Conservation (phyloP, 2,113 vertebrate species). For the Cairina moschata region DNA sequence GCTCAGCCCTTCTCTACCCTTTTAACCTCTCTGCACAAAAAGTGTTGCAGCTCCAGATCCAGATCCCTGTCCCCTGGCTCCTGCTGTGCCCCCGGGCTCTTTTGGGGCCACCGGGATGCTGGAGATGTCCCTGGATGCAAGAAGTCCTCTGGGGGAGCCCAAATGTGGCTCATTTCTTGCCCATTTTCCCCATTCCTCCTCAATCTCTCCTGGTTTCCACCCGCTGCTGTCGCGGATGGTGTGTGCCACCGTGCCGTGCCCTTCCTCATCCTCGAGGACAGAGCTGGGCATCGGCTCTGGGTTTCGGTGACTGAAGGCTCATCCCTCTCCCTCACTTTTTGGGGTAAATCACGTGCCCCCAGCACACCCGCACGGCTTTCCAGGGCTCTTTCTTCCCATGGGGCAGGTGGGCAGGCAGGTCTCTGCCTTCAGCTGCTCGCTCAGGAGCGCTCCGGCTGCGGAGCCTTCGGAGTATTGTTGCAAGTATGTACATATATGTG, state of each 20-base stretch:
- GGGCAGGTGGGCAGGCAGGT: background rate
- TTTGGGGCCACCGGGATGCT: background rate
- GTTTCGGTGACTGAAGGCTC: too few species aligned
- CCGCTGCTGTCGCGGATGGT: too few species aligned
- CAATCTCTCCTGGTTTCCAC: background rate
- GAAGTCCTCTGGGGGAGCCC: background rate
- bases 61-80: background rate
- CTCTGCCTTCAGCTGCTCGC: background rate
- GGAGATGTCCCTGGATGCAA: background rate
- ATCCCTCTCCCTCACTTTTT: too few species aligned
- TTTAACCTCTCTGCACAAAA: constrained; percentile 27
- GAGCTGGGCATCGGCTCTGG: background rate
- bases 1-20: constrained; percentile 53
- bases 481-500: background rate
- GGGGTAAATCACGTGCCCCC: background rate
- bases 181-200: background rate
- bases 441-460: rapidly evolving
- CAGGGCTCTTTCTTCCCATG: background rate
- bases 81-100: background rate
- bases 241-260: background rate
- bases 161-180: background rate
- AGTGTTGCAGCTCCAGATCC: background rate
- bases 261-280: background rate
- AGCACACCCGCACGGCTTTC: background rate
- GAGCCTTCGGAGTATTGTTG: background rate